Base-by-base conservation (phyloP, 2,797 vertebrate genomes). In the Sebastes iracundus region DNA sequence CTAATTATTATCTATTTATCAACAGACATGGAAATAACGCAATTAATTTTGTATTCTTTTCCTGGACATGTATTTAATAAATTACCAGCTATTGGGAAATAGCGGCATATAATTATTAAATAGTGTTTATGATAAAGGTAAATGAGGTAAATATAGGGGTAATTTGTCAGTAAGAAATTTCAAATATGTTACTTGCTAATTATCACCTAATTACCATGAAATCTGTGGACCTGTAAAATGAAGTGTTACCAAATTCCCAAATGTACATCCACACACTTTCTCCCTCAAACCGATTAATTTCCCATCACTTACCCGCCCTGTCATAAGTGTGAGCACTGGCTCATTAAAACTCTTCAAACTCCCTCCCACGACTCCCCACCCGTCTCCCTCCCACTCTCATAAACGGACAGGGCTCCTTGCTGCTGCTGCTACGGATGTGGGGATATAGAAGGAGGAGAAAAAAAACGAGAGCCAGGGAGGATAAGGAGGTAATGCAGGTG, bases 281-380 rank as follows among this genome's bases (percentile, higher is more conserved):
- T 28, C 58, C 55, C 79, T 72, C 66, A 79, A 79, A 74, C 75
- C 61, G 70, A 89, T 90, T 85, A 75, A 88, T 90, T 87, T 87
- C 74, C 82, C 72, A 87, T 90, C 90, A 89, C 84, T 88, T 87
- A 82, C 63, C 81, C 74, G 1, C 79, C 87, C 84, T 87, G 86
- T 90, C 88, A 92, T 79, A 88, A 88, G 84, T 79, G 83, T 72
- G 84, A 90, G 75, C 69, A 8, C 74, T 38, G 81, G 84, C 91
- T 94, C 90, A 92, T 94, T 94, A 94, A 92, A 94, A 91, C 89
- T 91, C 90, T 81, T 87, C 77, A 88, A 86, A 91, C 91, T 89
- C 70, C 82, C 84, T 86, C 87, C 87, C 81, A 85, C 79, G 69
- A 75, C 75, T 73, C 81, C 81, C 35, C 63, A 35, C 66, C 53